Conservation (phyloP, 2,888 invertebrate genomes). For the Junonia oenone region DNA sequence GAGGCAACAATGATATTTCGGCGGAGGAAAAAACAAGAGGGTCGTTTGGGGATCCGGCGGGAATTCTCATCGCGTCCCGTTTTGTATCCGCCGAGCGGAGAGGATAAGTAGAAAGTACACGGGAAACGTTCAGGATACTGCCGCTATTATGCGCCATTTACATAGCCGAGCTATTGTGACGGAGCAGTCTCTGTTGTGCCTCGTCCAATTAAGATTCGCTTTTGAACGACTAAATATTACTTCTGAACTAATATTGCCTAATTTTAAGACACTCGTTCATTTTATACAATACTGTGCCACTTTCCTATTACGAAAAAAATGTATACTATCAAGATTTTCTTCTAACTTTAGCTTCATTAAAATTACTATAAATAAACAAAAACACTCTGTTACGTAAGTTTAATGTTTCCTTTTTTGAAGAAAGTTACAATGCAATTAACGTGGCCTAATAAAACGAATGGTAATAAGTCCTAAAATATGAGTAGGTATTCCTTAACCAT, state of each 20-base stretch:
- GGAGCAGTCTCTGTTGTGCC: conserved; percentile 31
- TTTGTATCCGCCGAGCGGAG: conserved; percentile 40
- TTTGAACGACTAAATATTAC: conserved; percentile 3
- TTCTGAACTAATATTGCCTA: conserved; percentile 7
- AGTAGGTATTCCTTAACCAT: conserved; percentile 1
- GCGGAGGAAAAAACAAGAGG: conserved; percentile 67
- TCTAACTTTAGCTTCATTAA: too few species aligned
- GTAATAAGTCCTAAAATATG: not conserved
- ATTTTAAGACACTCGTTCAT: not conserved
- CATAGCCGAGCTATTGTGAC: conserved; percentile 42
- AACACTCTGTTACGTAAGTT: not conserved
- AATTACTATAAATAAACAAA: not conserved
- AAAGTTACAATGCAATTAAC: not conserved
- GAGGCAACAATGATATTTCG: conserved; percentile 66
- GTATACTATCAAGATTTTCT: not conserved
- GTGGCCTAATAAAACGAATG: not conserved
- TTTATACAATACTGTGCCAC: too few species aligned
- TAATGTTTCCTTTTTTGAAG: not conserved
- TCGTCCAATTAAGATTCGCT: conserved; percentile 27
- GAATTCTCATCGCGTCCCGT: conserved; percentile 57
- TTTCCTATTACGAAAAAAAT: too few species aligned
- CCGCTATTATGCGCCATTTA: conserved; percentile 48
- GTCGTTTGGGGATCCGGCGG: conserved; percentile 63
- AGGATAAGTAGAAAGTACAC: conserved; percentile 48
- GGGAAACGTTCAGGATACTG: conserved; percentile 56